Conservation (phyloP, 2,797 vertebrate species). For the Eupleurogrammus muticus region DNA sequence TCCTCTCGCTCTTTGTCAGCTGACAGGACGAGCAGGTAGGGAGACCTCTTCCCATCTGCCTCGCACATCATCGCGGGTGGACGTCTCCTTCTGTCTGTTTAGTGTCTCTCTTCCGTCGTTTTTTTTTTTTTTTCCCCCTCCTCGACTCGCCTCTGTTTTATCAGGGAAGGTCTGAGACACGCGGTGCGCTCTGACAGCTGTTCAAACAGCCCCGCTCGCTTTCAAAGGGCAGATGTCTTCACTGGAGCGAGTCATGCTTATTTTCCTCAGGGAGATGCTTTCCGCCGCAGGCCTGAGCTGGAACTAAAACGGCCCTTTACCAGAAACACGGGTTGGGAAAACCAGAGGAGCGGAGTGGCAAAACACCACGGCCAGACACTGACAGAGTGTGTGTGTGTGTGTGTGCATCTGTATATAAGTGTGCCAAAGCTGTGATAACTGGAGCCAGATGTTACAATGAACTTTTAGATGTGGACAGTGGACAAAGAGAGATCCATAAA, state of each 20-base stretch:
- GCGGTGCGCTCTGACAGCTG: constrained; percentile 83
- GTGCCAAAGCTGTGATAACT: constrained; percentile 65
- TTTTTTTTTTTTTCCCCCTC: too few species aligned
- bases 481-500: constrained; percentile 7
- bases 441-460: constrained; percentile 66
- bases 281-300: constrained; percentile 67
- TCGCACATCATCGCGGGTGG: constrained; percentile 17
- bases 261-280: constrained; percentile 86
- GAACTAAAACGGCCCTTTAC: constrained; percentile 68
- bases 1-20: constrained; percentile 28
- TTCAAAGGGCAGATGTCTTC: constrained; percentile 89
- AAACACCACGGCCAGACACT: constrained; percentile 57
- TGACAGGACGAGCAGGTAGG: constrained; percentile 13
- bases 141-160: constrained; percentile 77
- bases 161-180: constrained; percentile 77
- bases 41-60: constrained; percentile 15
- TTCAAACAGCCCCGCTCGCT: constrained; percentile 84
- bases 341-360: constrained; percentile 58
- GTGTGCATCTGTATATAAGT: constrained; percentile 32
- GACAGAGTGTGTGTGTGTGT: constrained; percentile 22
- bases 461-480: constrained; percentile 12
- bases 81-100: constrained; percentile 48
- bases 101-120: constrained; percentile 60
- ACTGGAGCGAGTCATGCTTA: constrained; percentile 84
- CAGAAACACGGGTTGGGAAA: constrained; percentile 66